phyloP scores from a whole-genome alignment of 2,888 invertebrate species.

The Drosophila gaucha region DNA sequence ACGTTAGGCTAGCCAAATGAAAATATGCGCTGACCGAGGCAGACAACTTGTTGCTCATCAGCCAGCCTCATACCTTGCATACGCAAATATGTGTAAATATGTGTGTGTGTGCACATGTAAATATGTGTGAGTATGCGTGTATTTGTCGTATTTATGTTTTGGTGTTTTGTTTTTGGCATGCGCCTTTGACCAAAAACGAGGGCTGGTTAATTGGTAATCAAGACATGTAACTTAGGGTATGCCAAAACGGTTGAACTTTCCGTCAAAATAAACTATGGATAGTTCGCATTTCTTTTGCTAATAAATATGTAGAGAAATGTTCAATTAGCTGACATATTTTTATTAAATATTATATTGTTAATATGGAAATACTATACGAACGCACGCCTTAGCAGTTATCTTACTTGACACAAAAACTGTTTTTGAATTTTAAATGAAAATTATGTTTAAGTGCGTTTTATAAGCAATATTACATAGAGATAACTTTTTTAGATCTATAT shows the following conservation, averaged over 20 bases:
- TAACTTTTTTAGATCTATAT: no score
- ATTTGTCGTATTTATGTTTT: slow-evolving; percentile 45
- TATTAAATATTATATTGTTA: background rate
- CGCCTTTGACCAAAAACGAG: slow-evolving; percentile 12
- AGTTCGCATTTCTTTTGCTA: background rate
- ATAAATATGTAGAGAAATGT: background rate
- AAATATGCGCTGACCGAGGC: slow-evolving; percentile 13
- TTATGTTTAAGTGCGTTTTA: no score
- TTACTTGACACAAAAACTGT: no score
- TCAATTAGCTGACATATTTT: background rate
- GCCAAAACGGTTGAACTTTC: slow-evolving; percentile 21
- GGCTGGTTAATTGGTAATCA: slow-evolving; percentile 38
- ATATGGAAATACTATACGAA: background rate
- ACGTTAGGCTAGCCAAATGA: slow-evolving; percentile 5
- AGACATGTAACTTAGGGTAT: slow-evolving; percentile 20
- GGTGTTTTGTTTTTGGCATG: slow-evolving; percentile 25
- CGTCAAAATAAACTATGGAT: slow-evolving; percentile 8
- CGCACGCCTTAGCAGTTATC: no score
- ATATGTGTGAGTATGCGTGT: background rate
- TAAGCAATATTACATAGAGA: no score
- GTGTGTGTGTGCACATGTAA: background rate
- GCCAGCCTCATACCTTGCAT: background rate
- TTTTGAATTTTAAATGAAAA: no score
- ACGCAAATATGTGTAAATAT: slow-evolving; percentile 2
- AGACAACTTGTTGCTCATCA: slow-evolving; percentile 59